Evolutionary conservation across 2,113 vertebrate species (phyloP).

Genomic region (Menura novaehollandiae): DNA sequence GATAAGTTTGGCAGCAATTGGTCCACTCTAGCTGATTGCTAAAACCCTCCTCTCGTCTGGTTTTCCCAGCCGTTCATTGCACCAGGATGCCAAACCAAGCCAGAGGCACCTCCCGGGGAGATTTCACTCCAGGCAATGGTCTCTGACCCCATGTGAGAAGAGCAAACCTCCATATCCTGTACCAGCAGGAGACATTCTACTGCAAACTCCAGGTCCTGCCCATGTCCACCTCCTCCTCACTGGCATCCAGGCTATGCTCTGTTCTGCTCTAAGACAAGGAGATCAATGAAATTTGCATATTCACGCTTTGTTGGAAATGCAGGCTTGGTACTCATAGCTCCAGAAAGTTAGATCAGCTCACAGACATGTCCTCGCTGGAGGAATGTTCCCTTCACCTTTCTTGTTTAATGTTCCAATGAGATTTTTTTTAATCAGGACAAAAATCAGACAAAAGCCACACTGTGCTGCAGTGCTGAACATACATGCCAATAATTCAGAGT

Average conservation of each 20-base stretch:
- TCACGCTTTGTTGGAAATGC: not conserved
- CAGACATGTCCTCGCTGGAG: not conserved
- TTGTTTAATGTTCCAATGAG: not conserved
- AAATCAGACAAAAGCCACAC: not conserved
- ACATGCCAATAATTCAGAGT: not conserved
- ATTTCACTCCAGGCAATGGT: not conserved
- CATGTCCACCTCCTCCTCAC: not conserved
- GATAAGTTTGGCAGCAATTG: slow-evolving; percentile 28
- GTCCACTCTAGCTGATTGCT: not conserved
- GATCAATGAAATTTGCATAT: not conserved
- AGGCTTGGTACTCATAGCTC: not conserved
- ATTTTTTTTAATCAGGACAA: not conserved
- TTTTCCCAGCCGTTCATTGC: not conserved
- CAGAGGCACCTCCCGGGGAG: not conserved
- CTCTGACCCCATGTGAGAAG: not conserved
- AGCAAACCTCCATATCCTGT: fast-evolving
- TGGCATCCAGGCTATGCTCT: not conserved
- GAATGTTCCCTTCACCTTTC: not conserved
- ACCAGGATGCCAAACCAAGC: not conserved
- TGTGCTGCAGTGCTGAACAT: not conserved
- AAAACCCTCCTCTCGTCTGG: not conserved
- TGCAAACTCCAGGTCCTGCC: not conserved
- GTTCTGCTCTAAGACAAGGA: not conserved
- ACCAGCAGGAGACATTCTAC: not conserved
- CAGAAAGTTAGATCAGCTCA: not conserved